Conservation (phyloP, 2,113 vertebrate species). For the Okapia johnstoni region DNA sequence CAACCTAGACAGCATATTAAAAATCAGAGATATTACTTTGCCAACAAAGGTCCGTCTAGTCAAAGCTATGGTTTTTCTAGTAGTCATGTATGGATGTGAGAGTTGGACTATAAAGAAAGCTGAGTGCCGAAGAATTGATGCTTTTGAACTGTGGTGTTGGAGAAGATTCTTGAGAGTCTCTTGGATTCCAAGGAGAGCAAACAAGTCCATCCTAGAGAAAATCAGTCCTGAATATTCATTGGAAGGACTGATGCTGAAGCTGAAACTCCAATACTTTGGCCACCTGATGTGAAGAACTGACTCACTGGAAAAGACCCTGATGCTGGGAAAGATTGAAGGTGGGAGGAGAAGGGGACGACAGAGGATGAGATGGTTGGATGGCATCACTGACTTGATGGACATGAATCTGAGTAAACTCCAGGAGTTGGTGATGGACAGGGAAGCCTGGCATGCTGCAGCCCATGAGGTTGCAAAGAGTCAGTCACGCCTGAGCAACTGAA, state of each 20-base stretch:
- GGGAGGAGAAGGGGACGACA: not conserved
- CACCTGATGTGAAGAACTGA: not conserved
- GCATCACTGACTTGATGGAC: not conserved
- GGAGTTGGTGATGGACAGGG: not conserved
- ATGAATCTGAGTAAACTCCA: not conserved
- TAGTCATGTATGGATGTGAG: not conserved
- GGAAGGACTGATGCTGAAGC: not conserved
- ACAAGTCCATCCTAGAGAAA: not conserved
- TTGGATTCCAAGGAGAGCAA: not conserved
- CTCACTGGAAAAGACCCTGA: not conserved
- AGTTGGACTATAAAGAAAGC: not conserved
- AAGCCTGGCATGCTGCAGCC: not conserved
- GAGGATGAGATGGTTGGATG: not conserved
- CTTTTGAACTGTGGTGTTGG: not conserved
- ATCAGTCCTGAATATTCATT: not conserved
- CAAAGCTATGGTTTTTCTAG: not conserved
- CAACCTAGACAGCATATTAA: not conserved
- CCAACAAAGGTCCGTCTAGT: not conserved
- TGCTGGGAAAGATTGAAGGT: not conserved
- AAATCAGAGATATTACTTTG: not conserved
- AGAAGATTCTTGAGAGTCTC: not conserved
- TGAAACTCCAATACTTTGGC: not conserved
- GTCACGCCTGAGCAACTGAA: not conserved
- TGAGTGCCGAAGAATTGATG: fast-evolving
- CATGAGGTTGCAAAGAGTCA: not conserved